Percentiles rank a stretch among this genome's conserved stretches.
Evolutionary conservation across 2,797 vertebrate species (phyloP).

Genomic region (Aldrovandia affinis): DNA sequence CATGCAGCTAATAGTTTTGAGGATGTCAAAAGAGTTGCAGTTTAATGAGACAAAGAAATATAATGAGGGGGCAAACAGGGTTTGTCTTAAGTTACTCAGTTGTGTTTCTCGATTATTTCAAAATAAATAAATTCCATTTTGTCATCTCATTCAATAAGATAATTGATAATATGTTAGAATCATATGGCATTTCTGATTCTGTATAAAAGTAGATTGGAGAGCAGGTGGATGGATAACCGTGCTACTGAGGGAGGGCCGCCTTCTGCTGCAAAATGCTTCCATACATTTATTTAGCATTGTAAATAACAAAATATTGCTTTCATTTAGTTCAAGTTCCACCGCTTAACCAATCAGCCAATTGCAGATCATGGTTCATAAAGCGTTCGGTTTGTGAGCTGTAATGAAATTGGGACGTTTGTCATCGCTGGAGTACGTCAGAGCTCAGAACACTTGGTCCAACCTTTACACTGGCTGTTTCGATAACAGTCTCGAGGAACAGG

Average conservation of each 20-base stretch:
- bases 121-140: no score
- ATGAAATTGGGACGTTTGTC: background rate
- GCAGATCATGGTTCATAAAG: background rate
- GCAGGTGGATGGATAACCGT: no score
- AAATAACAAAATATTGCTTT: background rate
- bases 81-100: no score
- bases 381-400: background rate
- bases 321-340: background rate
- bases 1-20: background rate
- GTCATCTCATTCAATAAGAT: no score
- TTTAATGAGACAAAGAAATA: no score
- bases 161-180: no score
- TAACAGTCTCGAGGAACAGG: background rate
- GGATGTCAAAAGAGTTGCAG: constrained; percentile 1
- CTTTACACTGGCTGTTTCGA: no score
- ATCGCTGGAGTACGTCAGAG: background rate
- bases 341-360: background rate
- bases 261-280: background rate
- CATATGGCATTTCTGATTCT: no score
- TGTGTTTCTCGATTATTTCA: no score
- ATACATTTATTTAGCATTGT: background rate
- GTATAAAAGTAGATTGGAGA: no score
- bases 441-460: background rate
- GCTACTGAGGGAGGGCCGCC: no score
- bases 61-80: no score